A percentile compares a stretch with the other conserved stretches of the same genome.
phyloP scores from a whole-genome alignment of 2,113 vertebrate genomes.

The Proteles cristata region DNA sequence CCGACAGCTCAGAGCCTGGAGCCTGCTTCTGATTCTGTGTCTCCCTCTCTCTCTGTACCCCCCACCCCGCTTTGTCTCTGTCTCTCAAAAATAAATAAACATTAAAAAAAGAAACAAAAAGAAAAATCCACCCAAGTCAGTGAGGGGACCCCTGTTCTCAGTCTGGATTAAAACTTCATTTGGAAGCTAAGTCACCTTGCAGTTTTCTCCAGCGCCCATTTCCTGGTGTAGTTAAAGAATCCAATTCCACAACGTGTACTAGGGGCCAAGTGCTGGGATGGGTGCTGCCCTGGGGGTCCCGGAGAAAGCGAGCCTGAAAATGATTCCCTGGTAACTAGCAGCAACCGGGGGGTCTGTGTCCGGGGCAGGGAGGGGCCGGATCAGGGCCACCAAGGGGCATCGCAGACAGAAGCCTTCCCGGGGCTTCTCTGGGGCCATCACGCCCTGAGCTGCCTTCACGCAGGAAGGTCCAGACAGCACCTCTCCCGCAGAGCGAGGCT shows the following conservation, averaged over 20 bases:
- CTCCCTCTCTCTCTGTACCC: too few relatives aligned
- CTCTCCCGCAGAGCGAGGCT: fast-evolving
- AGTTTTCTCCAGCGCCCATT: fast-evolving
- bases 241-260: background rate
- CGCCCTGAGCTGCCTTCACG: background rate
- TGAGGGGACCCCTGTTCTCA: fast-evolving
- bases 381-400: too few relatives aligned
- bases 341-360: background rate
- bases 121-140: background rate
- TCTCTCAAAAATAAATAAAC: too few relatives aligned
- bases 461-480: background rate
- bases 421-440: fast-evolving
- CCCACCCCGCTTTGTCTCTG: too few relatives aligned
- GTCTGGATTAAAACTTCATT: background rate
- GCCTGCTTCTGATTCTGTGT: too few relatives aligned
- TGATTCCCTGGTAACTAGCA: background rate
- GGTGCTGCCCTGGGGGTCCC: background rate
- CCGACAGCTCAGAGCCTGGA: too few relatives aligned
- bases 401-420: fast-evolving
- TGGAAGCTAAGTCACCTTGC: background rate
- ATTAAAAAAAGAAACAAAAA: too few relatives aligned
- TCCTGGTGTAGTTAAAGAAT: background rate
- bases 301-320: background rate
- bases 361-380: fast-evolving
- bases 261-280: fast-evolving